These are phyloP conservation scores for Varanus salvator DNA, from an alignment of 2,113 vertebrate genomes.

Conservation along the genomic window DNA sequence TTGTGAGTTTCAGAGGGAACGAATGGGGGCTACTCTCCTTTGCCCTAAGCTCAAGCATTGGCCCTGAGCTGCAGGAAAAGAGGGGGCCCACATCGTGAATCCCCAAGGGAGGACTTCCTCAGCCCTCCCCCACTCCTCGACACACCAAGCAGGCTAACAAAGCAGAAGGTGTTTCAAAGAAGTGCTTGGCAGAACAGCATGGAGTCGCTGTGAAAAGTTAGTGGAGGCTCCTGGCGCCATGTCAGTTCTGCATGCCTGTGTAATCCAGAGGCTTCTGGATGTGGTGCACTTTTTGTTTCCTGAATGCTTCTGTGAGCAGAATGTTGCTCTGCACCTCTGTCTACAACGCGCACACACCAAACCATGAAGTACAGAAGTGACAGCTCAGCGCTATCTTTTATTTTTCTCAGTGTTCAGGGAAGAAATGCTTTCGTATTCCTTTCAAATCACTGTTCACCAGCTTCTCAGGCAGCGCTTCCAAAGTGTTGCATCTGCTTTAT, in stretches of 20 bases:
- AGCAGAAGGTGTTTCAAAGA: neutral
- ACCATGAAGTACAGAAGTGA: conserved; percentile 11
- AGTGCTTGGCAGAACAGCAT: neutral
- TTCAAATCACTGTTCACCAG: conserved; percentile 10
- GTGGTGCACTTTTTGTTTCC: neutral
- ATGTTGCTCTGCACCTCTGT: neutral
- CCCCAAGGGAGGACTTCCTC: neutral
- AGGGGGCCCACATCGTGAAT: neutral
- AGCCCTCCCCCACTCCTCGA: accelerated
- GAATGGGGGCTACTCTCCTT: neutral
- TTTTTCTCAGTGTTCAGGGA: neutral
- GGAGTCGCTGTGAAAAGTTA: neutral
- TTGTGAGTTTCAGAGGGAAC: neutral
- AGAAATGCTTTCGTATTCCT: neutral
- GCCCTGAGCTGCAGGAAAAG: neutral
- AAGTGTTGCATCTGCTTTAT: neutral
- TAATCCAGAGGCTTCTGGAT: neutral
- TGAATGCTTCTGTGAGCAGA: conserved; percentile 17
- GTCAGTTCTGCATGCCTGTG: neutral
- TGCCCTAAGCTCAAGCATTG: neutral
- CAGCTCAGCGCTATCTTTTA: conserved; percentile 10
- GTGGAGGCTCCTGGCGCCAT: neutral
- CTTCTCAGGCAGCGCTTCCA: neutral
- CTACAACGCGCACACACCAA: neutral
- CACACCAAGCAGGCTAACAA: neutral